Percentiles rank a stretch among this genome's conserved stretches.
Conservation (phyloP, 2,113 vertebrate genomes). For the Galbula dea region DNA sequence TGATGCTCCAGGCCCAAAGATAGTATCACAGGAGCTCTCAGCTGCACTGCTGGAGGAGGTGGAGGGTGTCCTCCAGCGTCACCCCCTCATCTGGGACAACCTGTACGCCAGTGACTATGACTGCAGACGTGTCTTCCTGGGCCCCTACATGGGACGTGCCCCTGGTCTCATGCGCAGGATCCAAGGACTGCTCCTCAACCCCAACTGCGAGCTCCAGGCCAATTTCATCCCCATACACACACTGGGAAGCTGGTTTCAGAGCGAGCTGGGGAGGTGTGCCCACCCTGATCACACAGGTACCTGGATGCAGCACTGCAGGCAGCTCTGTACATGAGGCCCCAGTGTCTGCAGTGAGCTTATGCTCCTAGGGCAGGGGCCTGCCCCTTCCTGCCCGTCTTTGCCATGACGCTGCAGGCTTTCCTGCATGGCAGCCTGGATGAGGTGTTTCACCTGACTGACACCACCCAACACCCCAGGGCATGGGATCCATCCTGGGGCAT, state of each 20-base stretch:
- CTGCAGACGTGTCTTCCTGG: conserved; percentile 84
- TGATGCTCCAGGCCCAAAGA: conserved; percentile 74
- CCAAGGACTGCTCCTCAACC: conserved; percentile 82
- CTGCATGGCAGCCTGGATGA: not conserved
- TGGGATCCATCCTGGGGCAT: not conserved
- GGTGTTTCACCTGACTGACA: not conserved
- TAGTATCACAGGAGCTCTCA: conserved; percentile 82
- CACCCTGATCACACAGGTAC: not conserved
- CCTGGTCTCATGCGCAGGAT: conserved; percentile 70
- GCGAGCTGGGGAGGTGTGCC: conserved; percentile 29
- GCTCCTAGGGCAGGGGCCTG: not conserved
- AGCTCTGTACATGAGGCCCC: not conserved
- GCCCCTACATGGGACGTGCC: conserved; percentile 83
- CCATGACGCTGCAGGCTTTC: not conserved
- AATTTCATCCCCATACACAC: conserved; percentile 86
- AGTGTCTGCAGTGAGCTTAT: not conserved
- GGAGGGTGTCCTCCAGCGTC: conserved; percentile 75
- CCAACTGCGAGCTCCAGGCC: conserved; percentile 89
- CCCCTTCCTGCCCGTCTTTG: not conserved
- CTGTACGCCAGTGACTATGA: conserved; percentile 88
- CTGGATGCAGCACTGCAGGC: not conserved
- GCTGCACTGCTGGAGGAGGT: conserved; percentile 76
- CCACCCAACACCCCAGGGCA: not conserved
- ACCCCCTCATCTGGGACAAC: conserved; percentile 85
- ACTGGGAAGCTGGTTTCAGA: conserved; percentile 75